Conservation (phyloP, 2,888 invertebrate genomes). For the Celastrina argiolus region DNA sequence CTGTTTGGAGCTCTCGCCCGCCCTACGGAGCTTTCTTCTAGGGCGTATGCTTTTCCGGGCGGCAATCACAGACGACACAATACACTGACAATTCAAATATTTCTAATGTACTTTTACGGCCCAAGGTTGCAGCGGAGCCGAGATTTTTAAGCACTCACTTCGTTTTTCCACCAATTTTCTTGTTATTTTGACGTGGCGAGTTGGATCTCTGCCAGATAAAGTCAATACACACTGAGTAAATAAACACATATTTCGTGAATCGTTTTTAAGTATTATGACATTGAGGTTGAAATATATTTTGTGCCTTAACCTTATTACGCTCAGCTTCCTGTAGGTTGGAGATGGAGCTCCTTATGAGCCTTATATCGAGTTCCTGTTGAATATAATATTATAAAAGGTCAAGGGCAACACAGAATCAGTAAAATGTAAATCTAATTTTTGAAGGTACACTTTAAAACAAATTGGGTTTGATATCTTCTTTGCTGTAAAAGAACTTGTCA, state of each 20-base stretch:
- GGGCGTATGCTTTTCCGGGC: conserved; percentile 72
- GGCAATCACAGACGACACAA: conserved; percentile 42
- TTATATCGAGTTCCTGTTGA: not conserved
- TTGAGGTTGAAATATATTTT: conserved; percentile 23
- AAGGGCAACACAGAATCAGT: not conserved
- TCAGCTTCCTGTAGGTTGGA: not conserved
- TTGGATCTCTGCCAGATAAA: conserved; percentile 49
- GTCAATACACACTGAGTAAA: conserved; percentile 44
- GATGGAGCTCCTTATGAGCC: not conserved
- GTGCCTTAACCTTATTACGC: conserved; percentile 1
- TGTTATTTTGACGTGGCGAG: conserved; percentile 33
- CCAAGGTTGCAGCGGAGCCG: not conserved
- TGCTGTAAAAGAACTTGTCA: not conserved
- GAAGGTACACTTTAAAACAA: not conserved
- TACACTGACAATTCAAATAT: conserved; percentile 24
- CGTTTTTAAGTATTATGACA: conserved; percentile 29
- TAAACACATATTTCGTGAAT: conserved; percentile 41
- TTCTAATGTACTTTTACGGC: conserved; percentile 17
- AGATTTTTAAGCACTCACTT: not conserved
- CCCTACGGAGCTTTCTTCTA: conserved; percentile 72
- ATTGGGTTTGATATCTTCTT: not conserved
- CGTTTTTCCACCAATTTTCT: conserved; percentile 20
- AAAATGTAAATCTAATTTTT: conserved; percentile 5
- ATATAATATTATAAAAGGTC: conserved; percentile 8
- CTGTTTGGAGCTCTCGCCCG: conserved; percentile 66